Evolutionary conservation across 2,113 vertebrate species (phyloP).

Genomic region (Catharus fuscescens): DNA sequence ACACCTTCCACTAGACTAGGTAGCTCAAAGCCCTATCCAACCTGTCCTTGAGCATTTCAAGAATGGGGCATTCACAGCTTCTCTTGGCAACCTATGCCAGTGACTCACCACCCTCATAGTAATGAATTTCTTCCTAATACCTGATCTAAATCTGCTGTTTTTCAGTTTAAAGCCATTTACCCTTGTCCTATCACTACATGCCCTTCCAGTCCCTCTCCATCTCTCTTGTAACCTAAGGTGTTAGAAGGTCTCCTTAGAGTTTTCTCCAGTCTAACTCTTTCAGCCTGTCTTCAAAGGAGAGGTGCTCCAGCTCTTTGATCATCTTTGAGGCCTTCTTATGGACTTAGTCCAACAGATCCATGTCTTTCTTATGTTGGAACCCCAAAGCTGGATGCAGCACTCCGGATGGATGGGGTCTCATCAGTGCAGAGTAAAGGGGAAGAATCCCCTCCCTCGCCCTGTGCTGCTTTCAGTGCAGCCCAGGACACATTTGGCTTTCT

Average conservation of each 20-base stretch:
- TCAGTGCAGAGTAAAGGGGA: not conserved
- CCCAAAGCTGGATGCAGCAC: not conserved
- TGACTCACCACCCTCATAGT: not conserved
- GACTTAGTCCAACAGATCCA: not conserved
- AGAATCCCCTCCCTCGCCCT: not conserved
- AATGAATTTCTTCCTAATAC: not conserved
- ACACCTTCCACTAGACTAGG: not conserved
- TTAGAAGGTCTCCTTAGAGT: not conserved
- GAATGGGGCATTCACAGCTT: not conserved
- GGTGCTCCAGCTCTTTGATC: not conserved
- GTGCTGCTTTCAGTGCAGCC: fast-evolving
- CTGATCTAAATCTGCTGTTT: not conserved
- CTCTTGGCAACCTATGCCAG: not conserved
- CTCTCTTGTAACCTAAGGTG: not conserved
- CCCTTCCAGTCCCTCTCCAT: not conserved
- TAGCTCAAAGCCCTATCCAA: not conserved
- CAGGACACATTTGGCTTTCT: not conserved
- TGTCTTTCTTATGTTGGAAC: not conserved
- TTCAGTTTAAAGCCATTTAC: not conserved
- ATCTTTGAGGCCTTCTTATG: not conserved
- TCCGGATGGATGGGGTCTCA: not conserved
- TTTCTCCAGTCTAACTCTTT: not conserved
- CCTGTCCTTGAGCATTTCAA: not conserved
- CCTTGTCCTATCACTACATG: not conserved
- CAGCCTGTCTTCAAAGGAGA: not conserved